phyloP scores from a whole-genome alignment of 1,140 invertebrate species.

The Periplaneta americana region DNA sequence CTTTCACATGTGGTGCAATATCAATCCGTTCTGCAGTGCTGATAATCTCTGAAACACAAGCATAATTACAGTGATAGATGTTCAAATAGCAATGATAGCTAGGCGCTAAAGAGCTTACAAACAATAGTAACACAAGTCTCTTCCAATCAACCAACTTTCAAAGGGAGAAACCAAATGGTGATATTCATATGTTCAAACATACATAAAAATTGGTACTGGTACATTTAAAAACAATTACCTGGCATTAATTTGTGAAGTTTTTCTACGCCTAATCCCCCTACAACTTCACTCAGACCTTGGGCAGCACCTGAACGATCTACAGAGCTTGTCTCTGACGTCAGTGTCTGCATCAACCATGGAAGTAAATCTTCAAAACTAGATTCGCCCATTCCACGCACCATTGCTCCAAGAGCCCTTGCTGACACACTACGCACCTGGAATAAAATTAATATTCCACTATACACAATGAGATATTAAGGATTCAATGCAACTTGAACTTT shows the following conservation, averaged over 20 bases:
- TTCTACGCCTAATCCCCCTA: slow-evolving; percentile 90
- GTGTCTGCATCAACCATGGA: slow-evolving; percentile 97
- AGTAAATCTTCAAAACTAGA: slow-evolving; percentile 90
- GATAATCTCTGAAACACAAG: slow-evolving; percentile 72
- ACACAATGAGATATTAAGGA: no score
- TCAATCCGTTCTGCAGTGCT: slow-evolving; percentile 89
- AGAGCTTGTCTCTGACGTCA: slow-evolving; percentile 93
- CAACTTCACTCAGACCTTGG: slow-evolving; percentile 93
- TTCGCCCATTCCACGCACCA: slow-evolving; percentile 96
- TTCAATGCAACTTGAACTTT: no score
- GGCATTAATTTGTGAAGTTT: slow-evolving; percentile 97
- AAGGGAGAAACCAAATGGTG: no score
- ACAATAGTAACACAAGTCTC: no score
- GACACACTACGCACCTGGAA: slow-evolving; percentile 78
- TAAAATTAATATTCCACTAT: background rate
- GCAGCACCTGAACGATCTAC: slow-evolving; percentile 97
- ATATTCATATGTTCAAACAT: no score
- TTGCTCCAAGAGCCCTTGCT: slow-evolving; percentile 90
- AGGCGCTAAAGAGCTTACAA: no score
- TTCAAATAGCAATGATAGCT: no score
- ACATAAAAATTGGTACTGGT: no score
- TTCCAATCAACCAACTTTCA: no score
- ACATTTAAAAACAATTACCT: slow-evolving; percentile 36
- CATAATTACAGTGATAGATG: no score
- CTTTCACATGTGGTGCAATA: slow-evolving; percentile 95